phyloP scores from a whole-genome alignment of 2,113 vertebrate species.

The Poeciliopsis retropinna region DNA sequence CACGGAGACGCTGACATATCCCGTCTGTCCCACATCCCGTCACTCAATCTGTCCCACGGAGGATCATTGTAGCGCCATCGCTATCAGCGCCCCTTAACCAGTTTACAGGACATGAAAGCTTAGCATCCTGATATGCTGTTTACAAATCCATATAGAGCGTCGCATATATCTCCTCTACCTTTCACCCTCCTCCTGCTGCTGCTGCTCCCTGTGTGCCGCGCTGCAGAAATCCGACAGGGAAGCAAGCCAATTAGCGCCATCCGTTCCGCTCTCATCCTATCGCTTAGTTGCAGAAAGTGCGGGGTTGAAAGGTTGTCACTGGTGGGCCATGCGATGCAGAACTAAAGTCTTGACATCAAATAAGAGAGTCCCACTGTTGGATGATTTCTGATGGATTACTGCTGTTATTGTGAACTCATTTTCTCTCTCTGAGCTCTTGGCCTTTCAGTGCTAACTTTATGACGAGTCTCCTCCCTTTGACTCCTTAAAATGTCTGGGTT shows the following conservation, averaged over 20 bases:
- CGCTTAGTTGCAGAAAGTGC: constrained; percentile 50
- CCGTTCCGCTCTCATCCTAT: constrained; percentile 69
- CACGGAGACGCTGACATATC: constrained; percentile 26
- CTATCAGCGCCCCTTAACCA: constrained; percentile 33
- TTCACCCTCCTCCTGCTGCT: constrained; percentile 10
- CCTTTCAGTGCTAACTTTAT: constrained; percentile 8
- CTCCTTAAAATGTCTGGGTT: neutral
- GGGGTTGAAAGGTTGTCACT: constrained; percentile 53
- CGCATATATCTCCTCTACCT: neutral
- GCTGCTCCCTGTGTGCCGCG: constrained; percentile 6
- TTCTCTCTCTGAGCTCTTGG: constrained; percentile 10
- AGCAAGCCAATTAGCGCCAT: constrained; percentile 71
- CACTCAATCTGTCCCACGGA: constrained; percentile 33
- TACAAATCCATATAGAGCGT: constrained; percentile 62
- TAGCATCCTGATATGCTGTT: constrained; percentile 59
- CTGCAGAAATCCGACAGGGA: constrained; percentile 65
- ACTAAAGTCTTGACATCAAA: constrained; percentile 56
- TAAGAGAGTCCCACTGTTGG: constrained; percentile 11
- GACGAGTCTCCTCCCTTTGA: neutral
- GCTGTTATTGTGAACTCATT: constrained; percentile 12
- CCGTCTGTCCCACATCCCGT: constrained; percentile 21
- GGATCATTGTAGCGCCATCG: constrained; percentile 38
- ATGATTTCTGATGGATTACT: constrained; percentile 49
- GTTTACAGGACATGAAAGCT: constrained; percentile 53
- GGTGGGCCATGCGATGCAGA: constrained; percentile 37